These are phyloP conservation scores for Teleiodes luculella DNA, from an alignment of 2,888 invertebrate species.

Conservation along the genomic window DNA sequence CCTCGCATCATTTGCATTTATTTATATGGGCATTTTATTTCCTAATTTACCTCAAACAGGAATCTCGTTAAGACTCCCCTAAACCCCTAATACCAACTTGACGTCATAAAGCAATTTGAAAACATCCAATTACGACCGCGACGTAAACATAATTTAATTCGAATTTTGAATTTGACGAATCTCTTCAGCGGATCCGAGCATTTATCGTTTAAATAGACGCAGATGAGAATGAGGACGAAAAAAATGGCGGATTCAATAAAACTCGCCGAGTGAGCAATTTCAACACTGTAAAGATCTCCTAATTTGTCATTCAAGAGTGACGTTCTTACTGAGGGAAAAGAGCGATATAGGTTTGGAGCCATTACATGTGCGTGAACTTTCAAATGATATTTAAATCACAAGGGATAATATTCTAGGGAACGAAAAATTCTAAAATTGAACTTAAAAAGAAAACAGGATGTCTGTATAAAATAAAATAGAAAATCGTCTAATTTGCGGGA, in stretches of 20 bases:
- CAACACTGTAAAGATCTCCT: constrained; percentile 49
- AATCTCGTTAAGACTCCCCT: not conserved
- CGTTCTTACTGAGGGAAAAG: constrained; percentile 44
- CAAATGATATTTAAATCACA: no score
- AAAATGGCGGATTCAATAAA: constrained; percentile 53
- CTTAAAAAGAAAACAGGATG: no score
- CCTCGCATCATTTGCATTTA: no score
- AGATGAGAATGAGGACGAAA: not conserved
- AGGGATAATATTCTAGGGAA: no score
- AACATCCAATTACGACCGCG: not conserved
- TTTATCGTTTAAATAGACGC: not conserved
- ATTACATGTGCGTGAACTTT: constrained; percentile 28
- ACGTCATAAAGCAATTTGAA: no score
- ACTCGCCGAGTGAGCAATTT: constrained; percentile 48
- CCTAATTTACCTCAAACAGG: no score
- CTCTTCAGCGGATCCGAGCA: not conserved
- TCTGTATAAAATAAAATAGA: no score
- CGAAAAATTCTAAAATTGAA: no score
- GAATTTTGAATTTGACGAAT: not conserved
- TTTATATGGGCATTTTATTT: no score
- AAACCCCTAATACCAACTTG: no score
- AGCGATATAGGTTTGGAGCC: constrained; percentile 36
- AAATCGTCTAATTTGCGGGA: no score
- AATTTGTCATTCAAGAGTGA: constrained; percentile 68
- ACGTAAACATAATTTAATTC: not conserved